Conservation (phyloP, 2,797 vertebrate genomes). For the Sebastiscus albofasciatus region DNA sequence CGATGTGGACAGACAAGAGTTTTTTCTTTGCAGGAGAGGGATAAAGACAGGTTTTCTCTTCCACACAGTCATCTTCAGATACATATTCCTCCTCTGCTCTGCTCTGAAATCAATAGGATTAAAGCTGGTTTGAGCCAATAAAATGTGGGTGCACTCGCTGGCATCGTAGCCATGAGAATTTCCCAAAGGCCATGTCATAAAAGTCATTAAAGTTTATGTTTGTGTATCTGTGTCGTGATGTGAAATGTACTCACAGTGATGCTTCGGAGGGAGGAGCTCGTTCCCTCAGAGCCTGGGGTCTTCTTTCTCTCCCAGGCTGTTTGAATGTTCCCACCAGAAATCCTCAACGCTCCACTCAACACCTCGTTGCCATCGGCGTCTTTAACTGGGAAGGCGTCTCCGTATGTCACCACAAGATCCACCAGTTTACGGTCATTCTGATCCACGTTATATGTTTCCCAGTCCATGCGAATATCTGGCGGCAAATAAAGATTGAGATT, state of each 20-base stretch:
- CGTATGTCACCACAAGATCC: conserved; percentile 87
- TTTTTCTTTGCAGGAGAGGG: conserved; percentile 53
- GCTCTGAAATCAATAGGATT: conserved; percentile 44
- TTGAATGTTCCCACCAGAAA: conserved; percentile 43
- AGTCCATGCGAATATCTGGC: conserved; percentile 93
- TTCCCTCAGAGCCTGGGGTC: conserved; percentile 52
- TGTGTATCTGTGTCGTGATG: conserved; percentile 1
- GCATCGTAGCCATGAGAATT: background rate
- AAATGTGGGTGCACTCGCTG: background rate
- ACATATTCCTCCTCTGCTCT: conserved; percentile 22
- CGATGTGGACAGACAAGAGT: conserved; percentile 83
- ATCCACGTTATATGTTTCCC: conserved; percentile 87
- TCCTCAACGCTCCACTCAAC: conserved; percentile 17
- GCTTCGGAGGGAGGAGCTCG: conserved; percentile 52
- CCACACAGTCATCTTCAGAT: conserved; percentile 32
- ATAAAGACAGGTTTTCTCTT: conserved; percentile 34
- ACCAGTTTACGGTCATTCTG: conserved; percentile 79
- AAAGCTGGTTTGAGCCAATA: background rate
- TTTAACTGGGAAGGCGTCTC: conserved; percentile 85
- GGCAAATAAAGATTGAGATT: background rate
- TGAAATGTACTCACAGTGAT: conserved; percentile 71
- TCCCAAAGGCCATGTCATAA: conserved; percentile 2
- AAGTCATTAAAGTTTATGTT: conserved; percentile 11
- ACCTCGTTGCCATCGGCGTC: conserved; percentile 81
- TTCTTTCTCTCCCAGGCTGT: conserved; percentile 47